Evolutionary conservation across 2,797 vertebrate species (phyloP).

Genomic region (Caiman crocodilus): DNA sequence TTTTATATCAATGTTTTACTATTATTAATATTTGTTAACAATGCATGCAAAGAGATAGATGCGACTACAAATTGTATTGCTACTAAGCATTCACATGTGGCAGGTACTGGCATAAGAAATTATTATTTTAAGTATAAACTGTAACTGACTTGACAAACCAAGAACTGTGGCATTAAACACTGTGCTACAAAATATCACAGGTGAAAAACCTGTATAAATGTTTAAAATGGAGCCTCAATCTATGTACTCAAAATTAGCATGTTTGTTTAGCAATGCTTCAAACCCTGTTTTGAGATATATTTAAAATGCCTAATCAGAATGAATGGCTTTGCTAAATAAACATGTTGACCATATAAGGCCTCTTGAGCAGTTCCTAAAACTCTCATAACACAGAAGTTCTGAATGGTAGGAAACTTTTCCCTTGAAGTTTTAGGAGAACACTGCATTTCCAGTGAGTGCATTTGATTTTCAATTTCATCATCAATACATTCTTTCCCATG

Average conservation of each 20-base stretch:
- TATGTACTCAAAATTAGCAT: background rate
- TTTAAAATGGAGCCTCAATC: conserved; percentile 26
- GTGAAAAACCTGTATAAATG: background rate
- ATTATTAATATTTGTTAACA: background rate
- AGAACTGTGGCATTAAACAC: conserved; percentile 17
- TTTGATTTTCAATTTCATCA: conserved; percentile 5
- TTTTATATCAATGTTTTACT: background rate
- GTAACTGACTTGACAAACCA: conserved; percentile 7
- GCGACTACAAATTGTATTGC: conserved; percentile 7
- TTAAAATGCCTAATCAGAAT: background rate
- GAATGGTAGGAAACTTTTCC: conserved; percentile 43
- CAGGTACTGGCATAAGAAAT: conserved; percentile 14
- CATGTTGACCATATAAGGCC: conserved; percentile 24
- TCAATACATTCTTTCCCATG: conserved; percentile 18
- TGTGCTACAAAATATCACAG: conserved; percentile 7
- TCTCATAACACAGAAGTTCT: conserved; percentile 26
- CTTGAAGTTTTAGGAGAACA: background rate
- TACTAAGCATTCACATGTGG: background rate
- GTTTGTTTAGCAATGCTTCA: conserved; percentile 24
- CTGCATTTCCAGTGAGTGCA: background rate
- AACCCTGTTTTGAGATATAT: background rate
- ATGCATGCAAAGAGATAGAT: background rate
- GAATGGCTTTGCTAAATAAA: conserved; percentile 17
- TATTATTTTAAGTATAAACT: conserved; percentile 45
- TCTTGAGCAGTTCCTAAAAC: conserved; percentile 24